Base-by-base conservation (phyloP, 2,797 vertebrate species). In the Apogon talboti region DNA sequence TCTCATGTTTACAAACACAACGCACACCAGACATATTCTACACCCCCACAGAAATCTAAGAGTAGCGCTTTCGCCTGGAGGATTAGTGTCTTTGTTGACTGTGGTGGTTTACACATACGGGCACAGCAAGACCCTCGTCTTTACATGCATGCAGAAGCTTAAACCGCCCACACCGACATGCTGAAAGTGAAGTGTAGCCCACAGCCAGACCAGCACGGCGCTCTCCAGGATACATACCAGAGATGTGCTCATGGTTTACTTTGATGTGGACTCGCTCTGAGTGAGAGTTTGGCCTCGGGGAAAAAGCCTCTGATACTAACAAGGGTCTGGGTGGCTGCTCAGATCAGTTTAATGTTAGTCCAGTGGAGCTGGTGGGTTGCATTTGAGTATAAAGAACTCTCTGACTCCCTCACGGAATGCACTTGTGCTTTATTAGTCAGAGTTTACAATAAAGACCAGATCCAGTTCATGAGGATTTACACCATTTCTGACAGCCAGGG, bases 11-110 rank as follows among this genome's bases (percentile, higher is more conserved):
- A 70, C 47, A 73, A 47, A 70, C 49, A n/a, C 48, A 66, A 70
- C 8, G 50, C 56, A 59, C 60, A 73, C 6, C 79, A 82, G 74
- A 82, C 80, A 30, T 15, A 51, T 48, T 37, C 45, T 40, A 76
- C 81, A 65, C 86, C 76, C 82, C 71, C 85, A 77, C 80, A 73
- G 24, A 28, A 57, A 87, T 85, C 53, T 53, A 13, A 66, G 66
- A 69, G 81, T 28, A 75, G 76, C 63, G 66, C 45, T 73, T 76
- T 79, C 10, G 87, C 90, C 87, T 44, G 60, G 49, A 85, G 89
- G 88, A 87, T 86, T 74, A 81, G 62, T 63, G 65, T 74, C 83
- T 89, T 91, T 92, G 87, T 90, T 89, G 81, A 65, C 76, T 81
- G 74, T 61, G 47, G 61, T 70, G 81, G 58, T 81, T 83, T 86